phyloP scores from a whole-genome alignment of 2,797 vertebrate genomes.

The Odontamblyopus lacepedii region DNA sequence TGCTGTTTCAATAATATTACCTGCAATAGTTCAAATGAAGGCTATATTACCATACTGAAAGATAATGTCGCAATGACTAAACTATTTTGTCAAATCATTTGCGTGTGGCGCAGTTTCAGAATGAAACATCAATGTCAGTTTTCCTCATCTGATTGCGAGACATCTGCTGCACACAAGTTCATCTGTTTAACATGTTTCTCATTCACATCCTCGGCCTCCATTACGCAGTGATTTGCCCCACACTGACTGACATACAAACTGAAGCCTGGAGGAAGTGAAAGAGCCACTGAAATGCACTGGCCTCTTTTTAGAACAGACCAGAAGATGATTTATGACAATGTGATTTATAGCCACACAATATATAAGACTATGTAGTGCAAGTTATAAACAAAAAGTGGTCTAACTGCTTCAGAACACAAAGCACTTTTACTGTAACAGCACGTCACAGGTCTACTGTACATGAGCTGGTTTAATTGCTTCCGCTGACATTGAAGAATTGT shows the following conservation, averaged over 20 bases:
- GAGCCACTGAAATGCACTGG: slow-evolving; percentile 35
- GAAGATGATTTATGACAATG: slow-evolving; percentile 43
- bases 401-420: not conserved
- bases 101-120: not conserved
- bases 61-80: not conserved
- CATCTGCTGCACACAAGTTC: slow-evolving; percentile 48
- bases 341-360: slow-evolving; percentile 38
- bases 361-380: slow-evolving; percentile 21
- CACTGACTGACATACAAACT: slow-evolving; percentile 54
- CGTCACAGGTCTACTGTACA: slow-evolving; percentile 4
- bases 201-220: slow-evolving; percentile 55
- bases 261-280: slow-evolving; percentile 50
- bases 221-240: slow-evolving; percentile 26
- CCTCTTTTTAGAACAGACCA: slow-evolving; percentile 38
- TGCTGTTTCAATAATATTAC: not conserved
- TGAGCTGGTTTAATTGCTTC: not conserved
- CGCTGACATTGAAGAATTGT: slow-evolving; percentile 1
- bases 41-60: not conserved
- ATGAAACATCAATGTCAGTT: slow-evolving; percentile 18
- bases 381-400: slow-evolving; percentile 6
- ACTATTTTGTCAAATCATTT: not conserved
- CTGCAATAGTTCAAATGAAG: not conserved
- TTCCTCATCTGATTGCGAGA: slow-evolving; percentile 22
- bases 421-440: slow-evolving; percentile 1
- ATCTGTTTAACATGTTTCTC: slow-evolving; percentile 59